Percentiles rank a stretch among this genome's conserved stretches.
These are phyloP conservation scores for Spizaetus ornatus DNA, from an alignment of 2,113 vertebrate genomes.

Conservation along the genomic window DNA sequence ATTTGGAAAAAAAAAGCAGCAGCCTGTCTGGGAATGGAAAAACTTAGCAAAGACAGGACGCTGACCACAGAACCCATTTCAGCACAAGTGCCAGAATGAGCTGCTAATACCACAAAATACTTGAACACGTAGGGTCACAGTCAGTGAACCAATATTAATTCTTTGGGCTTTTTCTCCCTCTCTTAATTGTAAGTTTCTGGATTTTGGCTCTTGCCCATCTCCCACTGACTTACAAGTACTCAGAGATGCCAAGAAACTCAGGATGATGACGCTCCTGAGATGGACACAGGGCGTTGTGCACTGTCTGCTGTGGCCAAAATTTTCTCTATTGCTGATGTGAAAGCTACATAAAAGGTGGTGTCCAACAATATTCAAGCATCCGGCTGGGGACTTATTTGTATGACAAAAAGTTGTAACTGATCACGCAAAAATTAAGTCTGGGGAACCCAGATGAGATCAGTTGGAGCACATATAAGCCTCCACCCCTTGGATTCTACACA, in stretches of 20 bases:
- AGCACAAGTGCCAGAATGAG: not conserved
- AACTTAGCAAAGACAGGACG: not conserved
- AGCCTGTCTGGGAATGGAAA: not conserved
- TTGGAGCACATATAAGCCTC: not conserved
- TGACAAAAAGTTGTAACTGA: not conserved
- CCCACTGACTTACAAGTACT: not conserved
- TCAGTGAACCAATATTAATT: conserved; percentile 23
- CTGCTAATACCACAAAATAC: conserved; percentile 4
- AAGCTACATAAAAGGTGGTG: not conserved
- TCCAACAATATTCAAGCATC: not conserved
- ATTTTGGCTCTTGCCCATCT: conserved; percentile 15
- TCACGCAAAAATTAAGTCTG: not conserved
- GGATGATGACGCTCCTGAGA: not conserved
- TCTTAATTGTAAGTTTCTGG: conserved; percentile 16
- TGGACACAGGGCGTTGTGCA: not conserved
- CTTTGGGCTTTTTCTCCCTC: not conserved
- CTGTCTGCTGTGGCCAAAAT: not conserved
- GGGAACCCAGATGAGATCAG: not conserved
- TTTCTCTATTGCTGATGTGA: not conserved
- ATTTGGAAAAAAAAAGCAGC: not conserved
- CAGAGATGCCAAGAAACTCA: not conserved
- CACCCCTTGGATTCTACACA: not conserved
- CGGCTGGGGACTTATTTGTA: not conserved
- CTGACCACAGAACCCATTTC: not conserved
- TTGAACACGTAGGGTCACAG: not conserved